Conservation (phyloP, 1,140 invertebrate genomes). For the Arctopsyche grandis region DNA sequence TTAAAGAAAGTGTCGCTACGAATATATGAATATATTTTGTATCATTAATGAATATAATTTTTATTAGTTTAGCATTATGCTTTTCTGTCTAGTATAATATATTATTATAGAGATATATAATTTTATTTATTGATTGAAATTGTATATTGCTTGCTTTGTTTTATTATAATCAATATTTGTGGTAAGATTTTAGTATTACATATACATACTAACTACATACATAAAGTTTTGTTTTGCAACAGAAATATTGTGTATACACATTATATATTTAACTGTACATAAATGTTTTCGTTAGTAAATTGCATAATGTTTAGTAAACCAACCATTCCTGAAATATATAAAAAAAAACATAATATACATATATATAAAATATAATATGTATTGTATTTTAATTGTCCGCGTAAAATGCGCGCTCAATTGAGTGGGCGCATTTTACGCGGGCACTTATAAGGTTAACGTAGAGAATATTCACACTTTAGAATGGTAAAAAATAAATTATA, state of each 20-base stretch:
- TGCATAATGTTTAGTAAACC: slow-evolving; percentile 4
- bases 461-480: slow-evolving; percentile 29
- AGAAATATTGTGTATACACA: background rate
- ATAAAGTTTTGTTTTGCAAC: background rate
- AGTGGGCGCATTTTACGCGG: background rate
- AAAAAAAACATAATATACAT: background rate
- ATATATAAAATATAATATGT: background rate
- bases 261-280: slow-evolving; percentile 1
- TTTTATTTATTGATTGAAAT: too few species aligned
- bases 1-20: slow-evolving; percentile 6
- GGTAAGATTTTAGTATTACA: background rate
- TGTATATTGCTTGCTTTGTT: too few species aligned
- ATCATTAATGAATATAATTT: background rate
- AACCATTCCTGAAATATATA: slow-evolving; percentile 1
- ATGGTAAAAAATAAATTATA: slow-evolving; percentile 21
- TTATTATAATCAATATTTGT: background rate
- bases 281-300: slow-evolving; percentile 11
- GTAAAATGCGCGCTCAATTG: background rate
- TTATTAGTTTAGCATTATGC: background rate
- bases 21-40: background rate
- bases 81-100: too few species aligned
- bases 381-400: too few species aligned
- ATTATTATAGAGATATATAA: too few species aligned
- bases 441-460: slow-evolving; percentile 1
- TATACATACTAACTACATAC: too few species aligned